Evolutionary conservation across 35 echinoderm and acorn worm species (phyloP).

Genomic region (Ophiothrix spiculata): DNA sequence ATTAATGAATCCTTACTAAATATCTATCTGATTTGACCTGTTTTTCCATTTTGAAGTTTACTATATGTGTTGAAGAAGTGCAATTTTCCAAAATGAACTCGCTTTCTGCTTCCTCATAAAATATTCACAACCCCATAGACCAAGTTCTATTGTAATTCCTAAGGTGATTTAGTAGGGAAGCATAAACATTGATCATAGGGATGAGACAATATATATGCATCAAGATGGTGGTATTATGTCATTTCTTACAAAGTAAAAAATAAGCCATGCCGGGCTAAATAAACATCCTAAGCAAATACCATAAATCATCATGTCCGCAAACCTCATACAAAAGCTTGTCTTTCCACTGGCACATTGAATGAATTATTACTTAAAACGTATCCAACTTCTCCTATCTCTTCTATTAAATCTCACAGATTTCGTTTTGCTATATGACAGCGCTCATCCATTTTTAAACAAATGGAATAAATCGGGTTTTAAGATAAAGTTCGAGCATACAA

Average conservation of each 20-base stretch:
- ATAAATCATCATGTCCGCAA: neutral
- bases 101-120: neutral
- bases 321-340: neutral
- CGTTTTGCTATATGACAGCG: neutral
- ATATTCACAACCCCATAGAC: neutral
- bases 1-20: neutral
- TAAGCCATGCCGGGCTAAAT: neutral
- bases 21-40: neutral
- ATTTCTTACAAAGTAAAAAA: neutral
- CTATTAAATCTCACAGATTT: neutral
- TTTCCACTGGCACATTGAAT: neutral
- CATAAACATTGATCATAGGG: constrained; percentile 8
- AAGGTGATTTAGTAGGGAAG: neutral
- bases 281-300: neutral
- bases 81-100: neutral
- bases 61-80: neutral
- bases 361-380: neutral
- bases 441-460: neutral
- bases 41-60: neutral
- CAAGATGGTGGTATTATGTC: neutral
- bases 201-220: neutral
- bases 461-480: neutral
- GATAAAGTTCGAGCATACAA: neutral
- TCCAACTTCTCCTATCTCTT: neutral
- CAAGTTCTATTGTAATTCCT: neutral